Base-by-base conservation (phyloP, 2,797 vertebrate genomes). In the Centropyge bicolor region DNA sequence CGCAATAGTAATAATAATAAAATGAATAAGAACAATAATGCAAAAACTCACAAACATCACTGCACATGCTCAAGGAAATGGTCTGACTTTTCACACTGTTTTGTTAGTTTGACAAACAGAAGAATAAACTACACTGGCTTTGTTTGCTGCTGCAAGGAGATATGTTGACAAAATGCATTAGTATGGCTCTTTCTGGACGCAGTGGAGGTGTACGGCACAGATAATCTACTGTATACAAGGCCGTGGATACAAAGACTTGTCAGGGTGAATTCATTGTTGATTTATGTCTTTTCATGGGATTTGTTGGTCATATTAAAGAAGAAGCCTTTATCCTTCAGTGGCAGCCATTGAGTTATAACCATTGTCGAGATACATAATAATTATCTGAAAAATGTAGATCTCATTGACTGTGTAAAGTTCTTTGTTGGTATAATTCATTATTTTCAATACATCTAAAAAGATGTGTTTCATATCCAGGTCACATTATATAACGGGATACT, bases 401-500 rank as follows among this genome's bases (percentile, higher is more conserved):
- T 36, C 55, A 64, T 5, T 62, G 62, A 76, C 43, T 36, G 31
- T 38, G 24, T 36, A 35, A 68, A 73, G 55, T 49, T 55, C 43
- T 80, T 77, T 56, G 61, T 16, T 69, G 65, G 71, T 66, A 68
- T 62, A n/a, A 59, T 70, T 71, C 55, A 27, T 74, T 31, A 66
- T 75, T 73, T 77, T 74, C 57, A 64, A 57, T 49, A 60, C 52
- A 51, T 65, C 51, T 51, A 46, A 27, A 31, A 71, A 38, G 10
- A 17, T 51, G 38, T 11, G 20, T 8, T 60, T 64, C 35, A 45
- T 40, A 46, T 20, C 31, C 16, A 41, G 49, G 56, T 27, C 49
- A 62, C 43, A 56, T 46, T 57, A 9, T 22, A 52, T 56, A 36
- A 5, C n/a, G 6, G 31, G 16, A 2, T 3, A 13, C 22, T 38